A percentile compares a stretch with the other conserved stretches of the same genome.
Conservation (phyloP, 37 sponge, comb jelly and placozoan genomes). For the Bolinopsis microptera region DNA sequence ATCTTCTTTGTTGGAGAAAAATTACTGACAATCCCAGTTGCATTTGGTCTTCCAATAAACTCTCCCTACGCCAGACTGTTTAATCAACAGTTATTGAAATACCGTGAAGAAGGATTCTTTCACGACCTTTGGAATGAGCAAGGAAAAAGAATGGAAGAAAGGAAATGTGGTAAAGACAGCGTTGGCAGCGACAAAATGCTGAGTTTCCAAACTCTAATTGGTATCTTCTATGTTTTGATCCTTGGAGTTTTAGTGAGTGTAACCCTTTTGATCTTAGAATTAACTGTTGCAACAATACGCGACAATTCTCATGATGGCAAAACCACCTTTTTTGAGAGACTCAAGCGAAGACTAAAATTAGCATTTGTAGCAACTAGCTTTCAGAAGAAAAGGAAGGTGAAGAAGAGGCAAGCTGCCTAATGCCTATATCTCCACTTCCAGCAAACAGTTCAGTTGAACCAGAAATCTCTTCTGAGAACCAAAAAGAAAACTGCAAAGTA, state of each 20-base stretch:
- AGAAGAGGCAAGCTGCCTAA: not conserved
- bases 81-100: conserved; percentile 8
- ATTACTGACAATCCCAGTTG: conserved; percentile 28
- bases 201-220: not conserved
- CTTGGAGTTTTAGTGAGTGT: not conserved
- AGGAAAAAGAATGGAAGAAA: not conserved
- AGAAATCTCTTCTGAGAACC: no score
- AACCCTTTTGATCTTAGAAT: not conserved
- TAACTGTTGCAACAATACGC: not conserved
- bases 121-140: not conserved
- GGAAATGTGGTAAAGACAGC: conserved; percentile 20
- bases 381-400: not conserved
- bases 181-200: conserved; percentile 20
- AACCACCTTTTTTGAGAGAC: not conserved
- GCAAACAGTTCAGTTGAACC: no score
- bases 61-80: conserved; percentile 44
- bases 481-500: no score
- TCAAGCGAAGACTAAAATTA: not conserved
- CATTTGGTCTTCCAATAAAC: conserved; percentile 54
- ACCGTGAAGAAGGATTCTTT: conserved; percentile 33
- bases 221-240: conserved; percentile 30
- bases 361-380: not conserved
- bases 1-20: conserved; percentile 42
- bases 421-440: no score
- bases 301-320: not conserved